Base-by-base conservation (phyloP, 2,113 vertebrate genomes). In the Piprites chloris region DNA sequence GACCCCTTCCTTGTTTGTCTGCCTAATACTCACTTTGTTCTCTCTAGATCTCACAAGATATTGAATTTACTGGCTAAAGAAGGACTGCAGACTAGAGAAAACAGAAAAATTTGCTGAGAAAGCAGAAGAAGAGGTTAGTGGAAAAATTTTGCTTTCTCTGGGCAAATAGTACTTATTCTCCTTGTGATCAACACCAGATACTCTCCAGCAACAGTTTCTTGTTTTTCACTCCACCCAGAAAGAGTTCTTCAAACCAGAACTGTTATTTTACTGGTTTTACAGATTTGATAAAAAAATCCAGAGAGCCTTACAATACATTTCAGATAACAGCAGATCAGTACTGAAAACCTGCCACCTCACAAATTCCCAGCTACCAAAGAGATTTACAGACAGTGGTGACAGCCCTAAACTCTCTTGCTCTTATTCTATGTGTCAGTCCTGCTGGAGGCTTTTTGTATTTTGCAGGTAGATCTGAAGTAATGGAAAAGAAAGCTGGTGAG, bases 1-100 rank as follows among this genome's bases (percentile, higher is more conserved):
- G 93, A 94, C 90, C 94, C 90, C 73, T 96, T 95, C 86, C 92
- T 86, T 90, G 73, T 97, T 97, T 95, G 92, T 94, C 92, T 90
- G 86, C 75, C 90, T 96, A 93, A 92, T 35, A 46, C 84, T 95
- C 79, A 87, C 93, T 97, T 96, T 96, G 90, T 95, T 96, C 96
- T 95, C 80, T 74, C 80, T 85, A 78, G 69, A 92, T 94, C 92
- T 96, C 93, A 92, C 80, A 95, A 87, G 95, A 90, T 96, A 96
- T 78, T 95, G 93, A 95, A 90, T 96, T 96, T 90, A 90, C 76
- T 95, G 84, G 73, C 86, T 96, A 75, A 71, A 94, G 90, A 90
- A 92, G 73, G 66, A 58, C 80, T 95, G 90, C 83, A 96, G 89
- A 95, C 80, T 95, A 92, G 88, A 94, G 96, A 96, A 94, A 95